Evolutionary conservation across 2,888 invertebrate genomes (phyloP), one percentile per base, ranked within the genome.

Genomic region (Ischnus inquisitorius): DNA sequence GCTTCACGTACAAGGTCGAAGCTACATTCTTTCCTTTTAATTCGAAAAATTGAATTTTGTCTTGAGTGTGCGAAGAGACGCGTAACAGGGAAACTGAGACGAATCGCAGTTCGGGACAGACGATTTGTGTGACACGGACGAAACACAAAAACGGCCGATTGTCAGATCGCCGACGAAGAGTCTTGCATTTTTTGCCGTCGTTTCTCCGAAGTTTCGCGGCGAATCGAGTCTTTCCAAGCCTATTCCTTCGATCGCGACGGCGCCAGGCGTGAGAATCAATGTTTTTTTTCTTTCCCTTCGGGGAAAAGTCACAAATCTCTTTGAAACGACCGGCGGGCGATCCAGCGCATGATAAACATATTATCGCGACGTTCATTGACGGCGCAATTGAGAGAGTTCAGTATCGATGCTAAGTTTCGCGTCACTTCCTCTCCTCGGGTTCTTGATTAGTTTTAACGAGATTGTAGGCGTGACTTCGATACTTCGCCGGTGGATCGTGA

Each of bases 401-500:
- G 71, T 79, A 83, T 82, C 84, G 86, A 87, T 87, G 91, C 89
- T 91, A 92, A 79, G 88, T 89, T 85, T 86, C 92, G 87, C 92
- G 93, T 93, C 93, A 93, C 92, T 93, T 93, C 88, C 92, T 90
- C 85, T 93, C 93, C 85, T 93, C 93, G 83, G 92, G 88, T 68
- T 92, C 93, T 85, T 92, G 93, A 89, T 92, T 92, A 76, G 91
- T 92, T 86, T 93, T 93, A 81, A 92, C 90, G 84, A 93, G 92
- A 88, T 92, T 93, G 87, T 93, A 93, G 79, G 93, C 92, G 88
- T 93, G 93, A 90, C 93, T 93, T 79, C 93, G 89, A 85, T 93
- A 93, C 86, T 93, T 93, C 39, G 92, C 91, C 19, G 93, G 93
- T 67, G 93, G 93, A 86, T 93, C 93, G 85, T 89, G 91, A 51